A percentile compares a stretch with the other conserved stretches of the same genome.
These are phyloP conservation scores for Drosophila serrata DNA, from an alignment of 1,140 invertebrate species.

Conservation along the genomic window DNA sequence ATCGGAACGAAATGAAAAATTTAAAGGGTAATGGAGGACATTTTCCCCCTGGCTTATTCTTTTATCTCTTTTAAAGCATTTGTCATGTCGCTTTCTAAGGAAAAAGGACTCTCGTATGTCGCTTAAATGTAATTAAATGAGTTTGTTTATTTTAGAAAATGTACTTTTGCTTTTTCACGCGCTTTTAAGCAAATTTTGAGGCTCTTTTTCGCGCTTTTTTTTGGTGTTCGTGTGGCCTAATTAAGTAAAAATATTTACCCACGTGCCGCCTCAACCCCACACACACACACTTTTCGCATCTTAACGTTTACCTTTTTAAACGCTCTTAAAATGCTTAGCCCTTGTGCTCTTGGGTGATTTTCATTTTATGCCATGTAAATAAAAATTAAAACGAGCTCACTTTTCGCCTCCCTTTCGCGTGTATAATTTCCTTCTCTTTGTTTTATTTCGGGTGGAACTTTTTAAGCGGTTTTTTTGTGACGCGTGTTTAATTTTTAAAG, in stretches of 20 bases:
- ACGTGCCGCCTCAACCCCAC: conserved; percentile 18
- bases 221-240: conserved; percentile 54
- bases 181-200: conserved; percentile 65
- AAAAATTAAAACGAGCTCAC: conserved; percentile 63
- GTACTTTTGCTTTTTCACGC: conserved; percentile 70
- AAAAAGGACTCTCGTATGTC: conserved; percentile 17
- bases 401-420: conserved; percentile 17
- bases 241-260: conserved; percentile 77
- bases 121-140: conserved; percentile 65
- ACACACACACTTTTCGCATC: conserved; percentile 15
- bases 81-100: not conserved
- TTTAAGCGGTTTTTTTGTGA: conserved; percentile 56
- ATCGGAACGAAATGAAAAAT: conserved; percentile 44
- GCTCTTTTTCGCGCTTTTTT: conserved; percentile 16
- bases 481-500: conserved; percentile 53
- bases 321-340: conserved; percentile 46
- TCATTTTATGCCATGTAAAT: conserved; percentile 64
- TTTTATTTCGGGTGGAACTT: conserved; percentile 40
- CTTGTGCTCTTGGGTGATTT: conserved; percentile 14
- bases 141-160: conserved; percentile 80
- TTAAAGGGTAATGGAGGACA: conserved; percentile 1
- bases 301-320: conserved; percentile 52
- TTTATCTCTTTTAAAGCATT: conserved; percentile 11
- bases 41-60: not conserved
- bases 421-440: conserved; percentile 7